Percentiles rank a stretch among this genome's conserved stretches.
These are phyloP conservation scores for Pachydiplax longipennis DNA, from an alignment of 2,888 invertebrate genomes.

Conservation along the genomic window DNA sequence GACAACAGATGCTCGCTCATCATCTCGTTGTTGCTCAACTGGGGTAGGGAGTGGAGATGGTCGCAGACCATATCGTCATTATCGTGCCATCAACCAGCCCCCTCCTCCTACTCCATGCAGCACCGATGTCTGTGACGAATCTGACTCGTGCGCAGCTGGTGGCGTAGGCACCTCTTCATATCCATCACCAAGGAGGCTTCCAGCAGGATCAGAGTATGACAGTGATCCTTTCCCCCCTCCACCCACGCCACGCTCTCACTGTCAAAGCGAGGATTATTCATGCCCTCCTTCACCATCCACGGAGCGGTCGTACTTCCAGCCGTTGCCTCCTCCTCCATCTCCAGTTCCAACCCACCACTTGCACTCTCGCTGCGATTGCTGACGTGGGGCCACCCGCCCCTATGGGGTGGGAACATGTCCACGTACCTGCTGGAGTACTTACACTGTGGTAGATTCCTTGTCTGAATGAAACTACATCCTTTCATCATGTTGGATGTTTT, in stretches of 20 bases:
- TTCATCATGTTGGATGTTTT: neutral
- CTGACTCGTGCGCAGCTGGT: conserved; percentile 66
- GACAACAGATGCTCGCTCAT: conserved; percentile 66
- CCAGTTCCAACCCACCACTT: conserved; percentile 65
- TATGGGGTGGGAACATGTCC: conserved; percentile 29
- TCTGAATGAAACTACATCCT: neutral
- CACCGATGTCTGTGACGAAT: conserved; percentile 92
- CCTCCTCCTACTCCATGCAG: conserved; percentile 95
- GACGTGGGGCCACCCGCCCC: conserved; percentile 36
- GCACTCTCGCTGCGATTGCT: conserved; percentile 26
- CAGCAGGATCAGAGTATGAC: conserved; percentile 66
- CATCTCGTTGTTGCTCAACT: conserved; percentile 46
- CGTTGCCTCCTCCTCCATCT: conserved; percentile 85
- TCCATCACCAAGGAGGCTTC: conserved; percentile 11
- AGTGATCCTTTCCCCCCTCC: conserved; percentile 78
- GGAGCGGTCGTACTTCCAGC: conserved; percentile 77
- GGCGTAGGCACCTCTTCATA: conserved; percentile 45
- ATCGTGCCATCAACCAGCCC: conserved; percentile 78
- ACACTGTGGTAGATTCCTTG: conserved; percentile 23
- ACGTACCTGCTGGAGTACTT: conserved; percentile 25
- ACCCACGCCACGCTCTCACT: conserved; percentile 77
- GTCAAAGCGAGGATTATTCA: conserved; percentile 57
- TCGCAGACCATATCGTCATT: conserved; percentile 74
- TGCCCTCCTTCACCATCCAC: conserved; percentile 69
- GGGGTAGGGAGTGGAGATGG: conserved; percentile 37